These are phyloP conservation scores for rabbit (Oryctolagus cuniculus) DNA, from an alignment of 2,113 vertebrate genomes.

Conservation along the genomic window mOryCun1.1 NC_091434.1:69452501-69453000, in stretches of 20 bases:
- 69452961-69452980: constrained; percentile 84
- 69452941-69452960: constrained; percentile 78
- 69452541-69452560: constrained; percentile 82
- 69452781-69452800: constrained; percentile 86
- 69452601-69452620: constrained; percentile 80
- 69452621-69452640: constrained; percentile 77
- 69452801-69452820: constrained; percentile 83
- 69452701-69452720: constrained; percentile 86
- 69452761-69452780: constrained; percentile 77
- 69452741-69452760: constrained; percentile 83
- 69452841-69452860: constrained; percentile 84
- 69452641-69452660: constrained; percentile 72
- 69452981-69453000: constrained; percentile 82
- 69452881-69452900: constrained; percentile 81
- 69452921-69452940: constrained; percentile 72
- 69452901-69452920: constrained; percentile 87
- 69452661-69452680: constrained; percentile 83
- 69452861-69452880: constrained; percentile 88
- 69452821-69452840: constrained; percentile 83
- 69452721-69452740: constrained; percentile 85
- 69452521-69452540: constrained; percentile 81
- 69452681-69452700: constrained; percentile 83
- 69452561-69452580: constrained; percentile 80
- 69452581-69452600: constrained; percentile 83
- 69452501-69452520: constrained; percentile 79